Conservation (phyloP, 2,113 vertebrate species). For the Panthera tigris region DNA sequence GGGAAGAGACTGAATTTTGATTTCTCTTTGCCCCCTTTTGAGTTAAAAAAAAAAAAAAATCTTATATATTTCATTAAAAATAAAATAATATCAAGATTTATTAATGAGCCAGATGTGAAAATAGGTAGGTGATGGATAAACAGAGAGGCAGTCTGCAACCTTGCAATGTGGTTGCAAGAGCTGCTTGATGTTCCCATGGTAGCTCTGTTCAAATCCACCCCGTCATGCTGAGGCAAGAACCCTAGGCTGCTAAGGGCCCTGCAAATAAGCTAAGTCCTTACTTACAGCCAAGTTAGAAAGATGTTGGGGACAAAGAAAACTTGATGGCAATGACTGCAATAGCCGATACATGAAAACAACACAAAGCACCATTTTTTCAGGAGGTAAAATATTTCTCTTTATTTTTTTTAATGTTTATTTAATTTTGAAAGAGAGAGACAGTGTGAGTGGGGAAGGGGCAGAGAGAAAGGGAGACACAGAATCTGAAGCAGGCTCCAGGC, state of each 20-base stretch:
- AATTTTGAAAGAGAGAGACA: too few relatives aligned
- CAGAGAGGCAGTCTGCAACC: background rate
- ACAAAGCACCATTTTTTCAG: background rate
- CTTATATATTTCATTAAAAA: background rate
- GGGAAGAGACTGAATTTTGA: background rate
- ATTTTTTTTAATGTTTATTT: too few relatives aligned
- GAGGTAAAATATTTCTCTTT: background rate
- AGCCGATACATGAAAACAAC: background rate
- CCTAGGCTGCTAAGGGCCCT: background rate
- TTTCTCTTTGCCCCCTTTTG: background rate
- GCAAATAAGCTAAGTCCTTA: background rate
- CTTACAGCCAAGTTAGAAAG: background rate
- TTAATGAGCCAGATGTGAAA: conserved; percentile 7
- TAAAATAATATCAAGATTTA: background rate
- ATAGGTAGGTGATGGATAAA: background rate
- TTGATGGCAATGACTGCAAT: background rate
- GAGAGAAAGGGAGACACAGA: too few relatives aligned
- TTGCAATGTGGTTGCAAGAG: background rate
- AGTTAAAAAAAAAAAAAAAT: background rate
- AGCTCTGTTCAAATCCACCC: background rate
- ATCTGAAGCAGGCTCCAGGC: too few relatives aligned
- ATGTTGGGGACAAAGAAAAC: background rate
- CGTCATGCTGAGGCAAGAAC: background rate
- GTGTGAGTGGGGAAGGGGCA: too few relatives aligned
- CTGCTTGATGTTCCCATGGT: background rate